A percentile compares a stretch with the other conserved stretches of the same genome.
phyloP scores from a whole-genome alignment of 1,140 invertebrate species.

The Drosophila nigrodunni region DNA sequence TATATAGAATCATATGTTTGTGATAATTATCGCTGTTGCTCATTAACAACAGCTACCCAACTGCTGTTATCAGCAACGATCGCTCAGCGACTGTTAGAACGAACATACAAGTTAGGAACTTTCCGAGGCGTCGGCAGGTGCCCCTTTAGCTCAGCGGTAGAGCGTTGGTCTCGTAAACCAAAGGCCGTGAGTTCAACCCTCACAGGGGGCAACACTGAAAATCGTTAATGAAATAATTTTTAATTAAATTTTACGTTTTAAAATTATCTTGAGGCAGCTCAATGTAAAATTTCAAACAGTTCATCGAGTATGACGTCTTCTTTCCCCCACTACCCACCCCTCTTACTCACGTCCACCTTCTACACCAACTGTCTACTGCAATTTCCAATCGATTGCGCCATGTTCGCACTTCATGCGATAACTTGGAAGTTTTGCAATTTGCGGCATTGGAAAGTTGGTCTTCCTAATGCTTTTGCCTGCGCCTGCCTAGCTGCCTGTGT shows the following conservation, averaged over 20 bases:
- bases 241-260: conserved; percentile 23
- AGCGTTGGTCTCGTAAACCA: conserved; percentile 97
- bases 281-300: conserved; percentile 17
- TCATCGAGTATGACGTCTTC: conserved; percentile 2
- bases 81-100: conserved; percentile 22
- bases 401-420: conserved; percentile 81
- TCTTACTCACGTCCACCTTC: not conserved
- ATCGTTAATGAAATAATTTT: conserved; percentile 12
- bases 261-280: conserved; percentile 26
- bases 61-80: conserved; percentile 36
- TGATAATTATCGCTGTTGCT: not conserved
- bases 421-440: conserved; percentile 81
- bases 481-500: conserved; percentile 16
- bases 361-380: conserved; percentile 64
- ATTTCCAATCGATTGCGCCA: conserved; percentile 80
- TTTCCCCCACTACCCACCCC: not conserved
- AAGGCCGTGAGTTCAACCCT: conserved; percentile 96
- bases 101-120: conserved; percentile 8
- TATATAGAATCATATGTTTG: not conserved
- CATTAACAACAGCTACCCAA: not conserved
- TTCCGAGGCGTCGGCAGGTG: conserved; percentile 2
- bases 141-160: conserved; percentile 95
- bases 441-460: conserved; percentile 78
- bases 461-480: conserved; percentile 53
- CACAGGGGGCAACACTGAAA: conserved; percentile 77